A percentile compares a stretch with the other conserved stretches of the same genome.
Evolutionary conservation across 2,797 vertebrate species (phyloP).

Genomic region (Myotis pilosus): DNA sequence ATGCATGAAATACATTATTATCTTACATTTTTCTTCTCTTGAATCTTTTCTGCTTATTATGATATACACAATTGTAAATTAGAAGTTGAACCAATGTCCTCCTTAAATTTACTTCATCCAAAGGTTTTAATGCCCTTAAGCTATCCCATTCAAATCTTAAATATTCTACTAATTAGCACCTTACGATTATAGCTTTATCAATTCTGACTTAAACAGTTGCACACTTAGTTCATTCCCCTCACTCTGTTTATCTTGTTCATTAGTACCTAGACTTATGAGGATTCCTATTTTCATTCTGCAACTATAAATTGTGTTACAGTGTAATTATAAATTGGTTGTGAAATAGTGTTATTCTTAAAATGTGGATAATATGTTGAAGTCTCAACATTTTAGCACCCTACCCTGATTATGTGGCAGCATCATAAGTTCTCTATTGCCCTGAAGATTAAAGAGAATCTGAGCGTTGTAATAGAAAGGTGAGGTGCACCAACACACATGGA

Average conservation of each 20-base stretch:
- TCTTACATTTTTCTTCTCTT: not conserved
- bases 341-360: not conserved
- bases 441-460: not conserved
- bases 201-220: not conserved
- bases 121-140: not conserved
- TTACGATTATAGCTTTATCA: not conserved
- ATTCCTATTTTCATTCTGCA: not conserved
- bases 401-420: not conserved
- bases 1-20: not conserved
- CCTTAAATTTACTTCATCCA: not conserved
- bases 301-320: not conserved
- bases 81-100: not conserved
- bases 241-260: not conserved
- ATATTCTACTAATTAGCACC: not conserved
- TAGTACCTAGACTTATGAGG: not conserved
- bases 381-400: not conserved
- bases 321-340: not conserved
- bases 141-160: not conserved
- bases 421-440: not conserved
- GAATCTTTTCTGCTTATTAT: not conserved
- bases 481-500: not conserved
- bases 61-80: not conserved
- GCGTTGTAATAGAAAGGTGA: not conserved
- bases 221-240: not conserved
- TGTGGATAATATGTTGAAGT: not conserved